Conservation (phyloP, 2,797 vertebrate genomes). For the Tamandua tetradactyla region DNA sequence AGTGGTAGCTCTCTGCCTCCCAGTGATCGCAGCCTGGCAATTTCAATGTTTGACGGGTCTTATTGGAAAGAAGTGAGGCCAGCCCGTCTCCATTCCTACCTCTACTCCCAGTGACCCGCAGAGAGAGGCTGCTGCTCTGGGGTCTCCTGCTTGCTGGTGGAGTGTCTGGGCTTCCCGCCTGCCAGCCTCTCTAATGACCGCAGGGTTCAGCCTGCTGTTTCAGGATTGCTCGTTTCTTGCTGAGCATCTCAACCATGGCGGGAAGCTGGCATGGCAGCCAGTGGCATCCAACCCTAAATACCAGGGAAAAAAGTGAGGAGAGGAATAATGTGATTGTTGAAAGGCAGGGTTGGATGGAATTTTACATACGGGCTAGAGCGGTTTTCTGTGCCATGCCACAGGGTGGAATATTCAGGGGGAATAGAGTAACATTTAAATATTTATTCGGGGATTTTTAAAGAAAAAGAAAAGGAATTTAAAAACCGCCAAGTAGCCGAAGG, state of each 20-base stretch:
- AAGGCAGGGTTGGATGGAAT: not conserved
- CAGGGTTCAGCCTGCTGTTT: not conserved
- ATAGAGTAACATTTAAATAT: not conserved
- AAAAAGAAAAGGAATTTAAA: constrained; percentile 16
- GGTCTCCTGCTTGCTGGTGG: not conserved
- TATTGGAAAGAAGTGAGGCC: not conserved
- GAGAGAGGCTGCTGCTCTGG: not conserved
- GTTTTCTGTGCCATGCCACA: not conserved
- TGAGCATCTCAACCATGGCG: not conserved
- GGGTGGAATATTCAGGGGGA: not conserved
- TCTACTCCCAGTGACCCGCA: not conserved
- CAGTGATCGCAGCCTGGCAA: not conserved
- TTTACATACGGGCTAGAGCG: not conserved
- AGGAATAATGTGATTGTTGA: not conserved
- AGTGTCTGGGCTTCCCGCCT: not conserved
- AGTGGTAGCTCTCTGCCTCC: not conserved
- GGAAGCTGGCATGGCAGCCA: not conserved
- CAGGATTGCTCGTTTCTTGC: not conserved
- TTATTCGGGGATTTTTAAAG: not conserved
- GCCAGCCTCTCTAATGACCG: not conserved
- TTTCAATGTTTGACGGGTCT: not conserved
- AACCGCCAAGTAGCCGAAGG: not conserved
- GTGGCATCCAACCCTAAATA: not conserved
- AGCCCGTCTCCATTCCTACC: not conserved
- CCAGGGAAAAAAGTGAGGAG: not conserved